These are phyloP conservation scores for Halcyon badia DNA, from an alignment of 2,797 vertebrate genomes.

Conservation along the genomic window DNA sequence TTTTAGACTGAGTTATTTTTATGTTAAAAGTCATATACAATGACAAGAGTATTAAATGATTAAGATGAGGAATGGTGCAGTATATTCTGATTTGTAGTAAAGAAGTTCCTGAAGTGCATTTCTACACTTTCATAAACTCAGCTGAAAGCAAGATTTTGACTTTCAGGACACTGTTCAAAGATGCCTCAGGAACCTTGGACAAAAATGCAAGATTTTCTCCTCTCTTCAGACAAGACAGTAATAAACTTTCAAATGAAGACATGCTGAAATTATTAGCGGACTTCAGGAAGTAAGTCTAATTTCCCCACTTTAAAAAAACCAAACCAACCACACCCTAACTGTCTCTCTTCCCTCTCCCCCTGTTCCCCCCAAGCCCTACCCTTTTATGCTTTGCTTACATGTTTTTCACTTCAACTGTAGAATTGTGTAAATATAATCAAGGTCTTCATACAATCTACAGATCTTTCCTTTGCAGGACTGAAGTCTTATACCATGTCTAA, in stretches of 20 bases:
- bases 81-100: not conserved
- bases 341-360: no score
- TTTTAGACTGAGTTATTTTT: not conserved
- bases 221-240: slow-evolving; percentile 96
- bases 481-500: not conserved
- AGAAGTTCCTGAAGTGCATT: not conserved
- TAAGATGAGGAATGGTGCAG: not conserved
- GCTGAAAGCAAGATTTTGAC: slow-evolving; percentile 31
- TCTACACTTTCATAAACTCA: not conserved
- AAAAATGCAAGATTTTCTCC: slow-evolving; percentile 92
- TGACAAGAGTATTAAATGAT: not conserved
- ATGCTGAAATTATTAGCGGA: slow-evolving; percentile 95
- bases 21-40: slow-evolving; percentile 18
- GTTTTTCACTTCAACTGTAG: not conserved
- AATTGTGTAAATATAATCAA: not conserved
- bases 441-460: not conserved
- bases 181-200: slow-evolving; percentile 92
- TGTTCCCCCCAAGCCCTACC: no score
- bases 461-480: not conserved
- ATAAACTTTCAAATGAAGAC: slow-evolving; percentile 96
- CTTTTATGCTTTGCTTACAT: not conserved
- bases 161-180: slow-evolving; percentile 93
- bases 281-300: slow-evolving; percentile 91
- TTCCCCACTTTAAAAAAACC: not conserved
- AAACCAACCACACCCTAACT: not conserved